Evolutionary conservation across 2,888 invertebrate species (phyloP).

Genomic region (Sycophila texana): DNA sequence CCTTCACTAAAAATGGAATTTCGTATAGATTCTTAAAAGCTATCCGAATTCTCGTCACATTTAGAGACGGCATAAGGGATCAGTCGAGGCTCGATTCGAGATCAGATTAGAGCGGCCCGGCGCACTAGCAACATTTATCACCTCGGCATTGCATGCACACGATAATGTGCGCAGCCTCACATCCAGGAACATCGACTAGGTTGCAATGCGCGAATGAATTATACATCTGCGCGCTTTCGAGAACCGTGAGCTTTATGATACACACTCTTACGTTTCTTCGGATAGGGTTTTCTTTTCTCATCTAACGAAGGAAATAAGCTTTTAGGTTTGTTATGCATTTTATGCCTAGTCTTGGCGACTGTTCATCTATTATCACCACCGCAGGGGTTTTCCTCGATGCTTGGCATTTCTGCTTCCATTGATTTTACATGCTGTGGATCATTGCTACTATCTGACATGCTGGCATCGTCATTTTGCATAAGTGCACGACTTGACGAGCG

Average conservation of each 20-base stretch:
- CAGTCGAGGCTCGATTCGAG: constrained; percentile 39
- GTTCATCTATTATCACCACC: constrained; percentile 52
- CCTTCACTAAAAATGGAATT: constrained; percentile 18
- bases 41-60: neutral
- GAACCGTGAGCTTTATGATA: constrained; percentile 5
- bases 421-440: constrained; percentile 39
- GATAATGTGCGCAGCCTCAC: neutral
- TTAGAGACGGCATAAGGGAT: constrained; percentile 7
- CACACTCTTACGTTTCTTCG: constrained; percentile 12
- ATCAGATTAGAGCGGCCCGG: constrained; percentile 29
- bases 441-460: constrained; percentile 68
- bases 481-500: constrained; percentile 76
- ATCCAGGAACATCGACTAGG: constrained; percentile 47
- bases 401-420: constrained; percentile 47
- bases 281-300: constrained; percentile 11
- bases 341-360: neutral
- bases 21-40: constrained; percentile 24
- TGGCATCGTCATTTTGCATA: constrained; percentile 72
- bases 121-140: constrained; percentile 18
- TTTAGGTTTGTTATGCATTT: constrained; percentile 11
- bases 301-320: constrained; percentile 39
- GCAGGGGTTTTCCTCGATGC: constrained; percentile 13
- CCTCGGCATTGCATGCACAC: neutral
- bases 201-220: constrained; percentile 1
- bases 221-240: neutral